Percentiles rank a stretch among this genome's conserved stretches.
Conservation (phyloP, 2,797 vertebrate genomes). For the Betta splendens region DNA sequence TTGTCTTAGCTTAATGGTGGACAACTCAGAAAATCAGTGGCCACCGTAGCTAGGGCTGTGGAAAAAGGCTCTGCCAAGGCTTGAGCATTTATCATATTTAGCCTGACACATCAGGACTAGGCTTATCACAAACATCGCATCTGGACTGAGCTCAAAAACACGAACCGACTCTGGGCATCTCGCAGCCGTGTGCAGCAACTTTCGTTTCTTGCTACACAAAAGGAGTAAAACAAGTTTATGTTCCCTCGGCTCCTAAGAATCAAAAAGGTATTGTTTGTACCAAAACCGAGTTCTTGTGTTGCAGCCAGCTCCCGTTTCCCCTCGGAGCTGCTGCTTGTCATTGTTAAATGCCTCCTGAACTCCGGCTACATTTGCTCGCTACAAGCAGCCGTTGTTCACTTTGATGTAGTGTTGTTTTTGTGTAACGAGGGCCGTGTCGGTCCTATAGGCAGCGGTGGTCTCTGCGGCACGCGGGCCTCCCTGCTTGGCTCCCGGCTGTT, state of each 20-base stretch:
- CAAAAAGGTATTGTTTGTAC: background rate
- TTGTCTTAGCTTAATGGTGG: too few relatives aligned
- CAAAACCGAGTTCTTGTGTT: background rate
- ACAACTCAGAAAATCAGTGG: too few relatives aligned
- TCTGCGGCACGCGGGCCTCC: background rate
- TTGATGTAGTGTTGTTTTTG: constrained; percentile 22
- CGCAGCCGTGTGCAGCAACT: background rate
- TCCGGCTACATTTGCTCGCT: constrained; percentile 1
- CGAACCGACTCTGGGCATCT: too few relatives aligned
- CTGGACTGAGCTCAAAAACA: too few relatives aligned
- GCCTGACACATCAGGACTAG: too few relatives aligned
- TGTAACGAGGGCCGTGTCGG: background rate
- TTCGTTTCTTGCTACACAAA: background rate
- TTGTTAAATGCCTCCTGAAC: background rate
- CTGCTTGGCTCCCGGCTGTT: constrained; percentile 12
- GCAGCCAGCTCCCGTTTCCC: background rate
- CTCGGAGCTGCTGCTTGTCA: constrained; percentile 4
- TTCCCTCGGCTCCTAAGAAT: background rate
- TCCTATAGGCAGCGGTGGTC: background rate
- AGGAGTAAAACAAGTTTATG: background rate
- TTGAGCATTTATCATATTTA: too few relatives aligned
- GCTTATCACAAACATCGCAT: too few relatives aligned
- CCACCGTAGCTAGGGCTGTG: too few relatives aligned
- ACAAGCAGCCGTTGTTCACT: constrained; percentile 6
- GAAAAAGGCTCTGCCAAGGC: too few relatives aligned